Evolutionary conservation across 2,113 vertebrate genomes (phyloP).

Genomic region (Vombatus ursinus): DNA sequence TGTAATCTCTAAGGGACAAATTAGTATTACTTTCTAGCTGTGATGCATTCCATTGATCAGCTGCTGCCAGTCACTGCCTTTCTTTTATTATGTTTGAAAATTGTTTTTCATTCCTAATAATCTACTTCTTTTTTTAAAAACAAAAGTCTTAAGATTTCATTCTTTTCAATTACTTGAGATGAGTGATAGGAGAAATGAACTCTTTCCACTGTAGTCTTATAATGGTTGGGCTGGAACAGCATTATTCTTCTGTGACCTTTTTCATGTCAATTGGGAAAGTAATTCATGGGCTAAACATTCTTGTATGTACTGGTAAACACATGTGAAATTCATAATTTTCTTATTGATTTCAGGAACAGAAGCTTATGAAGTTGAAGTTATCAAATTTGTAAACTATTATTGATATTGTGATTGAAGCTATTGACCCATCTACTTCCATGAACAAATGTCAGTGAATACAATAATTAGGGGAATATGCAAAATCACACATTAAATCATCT

Average conservation of each 20-base stretch:
- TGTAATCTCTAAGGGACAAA: too few relatives aligned
- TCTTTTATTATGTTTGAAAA: neutral
- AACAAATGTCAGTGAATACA: conserved; percentile 28
- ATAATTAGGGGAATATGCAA: neutral
- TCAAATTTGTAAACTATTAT: conserved; percentile 16
- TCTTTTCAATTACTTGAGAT: conserved; percentile 1
- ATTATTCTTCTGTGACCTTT: neutral
- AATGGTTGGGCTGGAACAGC: neutral
- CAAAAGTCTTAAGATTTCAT: neutral
- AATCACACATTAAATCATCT: conserved; percentile 31
- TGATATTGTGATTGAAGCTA: neutral
- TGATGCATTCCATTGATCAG: too few relatives aligned
- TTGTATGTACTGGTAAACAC: neutral
- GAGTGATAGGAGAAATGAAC: neutral
- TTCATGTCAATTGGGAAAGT: neutral
- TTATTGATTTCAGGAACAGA: conserved; percentile 10
- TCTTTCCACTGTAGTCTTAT: neutral
- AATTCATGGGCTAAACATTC: neutral
- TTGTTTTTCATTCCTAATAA: neutral
- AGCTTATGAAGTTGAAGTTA: neutral
- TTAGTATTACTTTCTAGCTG: too few relatives aligned
- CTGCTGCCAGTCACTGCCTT: too few relatives aligned
- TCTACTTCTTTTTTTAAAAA: neutral
- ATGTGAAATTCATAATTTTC: neutral
- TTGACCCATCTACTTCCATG: conserved; percentile 3